A percentile compares a stretch with the other conserved stretches of the same genome.
Evolutionary conservation across 2,888 invertebrate species (phyloP).

Genomic region (Acronicta leporina): DNA sequence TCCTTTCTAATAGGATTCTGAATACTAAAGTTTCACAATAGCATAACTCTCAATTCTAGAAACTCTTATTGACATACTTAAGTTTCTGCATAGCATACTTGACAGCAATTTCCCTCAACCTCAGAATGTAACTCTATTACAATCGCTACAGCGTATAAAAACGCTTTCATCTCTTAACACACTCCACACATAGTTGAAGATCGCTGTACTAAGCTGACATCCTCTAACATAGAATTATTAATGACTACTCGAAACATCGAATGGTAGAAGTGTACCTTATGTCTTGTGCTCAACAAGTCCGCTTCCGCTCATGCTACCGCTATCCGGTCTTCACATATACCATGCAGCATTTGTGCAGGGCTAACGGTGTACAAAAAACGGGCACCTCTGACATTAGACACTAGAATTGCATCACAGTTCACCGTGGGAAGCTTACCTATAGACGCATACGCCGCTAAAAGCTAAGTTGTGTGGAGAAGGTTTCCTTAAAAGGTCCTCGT

Average conservation of each 20-base stretch:
- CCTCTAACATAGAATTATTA: background rate
- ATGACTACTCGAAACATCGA: background rate
- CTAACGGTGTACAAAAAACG: slow-evolving; percentile 86
- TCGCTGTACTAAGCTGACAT: background rate
- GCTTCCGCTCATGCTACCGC: slow-evolving; percentile 28
- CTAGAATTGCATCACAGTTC: slow-evolving; percentile 85
- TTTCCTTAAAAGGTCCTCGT: slow-evolving; percentile 38
- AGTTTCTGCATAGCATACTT: too few relatives aligned
- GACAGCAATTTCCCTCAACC: too few relatives aligned
- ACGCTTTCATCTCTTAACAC: background rate
- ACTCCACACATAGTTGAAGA: background rate
- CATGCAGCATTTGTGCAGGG: slow-evolving; percentile 67
- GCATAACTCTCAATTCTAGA: too few relatives aligned
- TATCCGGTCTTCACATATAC: slow-evolving; percentile 40
- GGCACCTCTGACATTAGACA: slow-evolving; percentile 87
- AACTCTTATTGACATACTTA: too few relatives aligned
- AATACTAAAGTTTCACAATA: too few relatives aligned
- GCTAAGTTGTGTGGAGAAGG: slow-evolving; percentile 60
- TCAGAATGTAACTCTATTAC: too few relatives aligned
- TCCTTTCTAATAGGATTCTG: too few relatives aligned
- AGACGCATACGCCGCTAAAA: slow-evolving; percentile 63
- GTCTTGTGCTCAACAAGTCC: background rate
- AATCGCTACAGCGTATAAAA: background rate
- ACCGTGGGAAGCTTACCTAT: slow-evolving; percentile 84
- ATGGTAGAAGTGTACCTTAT: background rate